Base-by-base conservation (phyloP, 2,888 invertebrate genomes). In the Trichogramma evanescens region DNA sequence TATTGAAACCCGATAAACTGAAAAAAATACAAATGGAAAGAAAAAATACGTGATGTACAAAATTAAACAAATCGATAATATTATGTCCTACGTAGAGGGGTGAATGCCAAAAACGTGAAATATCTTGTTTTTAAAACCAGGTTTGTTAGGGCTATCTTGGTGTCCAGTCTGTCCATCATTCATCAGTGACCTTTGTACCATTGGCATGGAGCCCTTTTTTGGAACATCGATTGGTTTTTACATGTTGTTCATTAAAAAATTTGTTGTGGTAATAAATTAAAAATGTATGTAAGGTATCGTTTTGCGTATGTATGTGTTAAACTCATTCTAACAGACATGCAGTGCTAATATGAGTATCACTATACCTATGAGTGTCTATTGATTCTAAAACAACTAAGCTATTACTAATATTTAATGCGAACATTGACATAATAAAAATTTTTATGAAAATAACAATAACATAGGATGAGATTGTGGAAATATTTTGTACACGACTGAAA, bases 61-160 rank as follows among this genome's bases (percentile, higher is more conserved):
- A 26, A 39, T 48, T 39, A 7, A 38, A 48, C n/a, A 10, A 46
- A 4, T 10, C n/a, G 9, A 38, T 9, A 9, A 9, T 9, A 45
- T 8, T 45, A n/a, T 45, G 66, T 70, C 67, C 72, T 76, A 75
- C 73, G 75, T 71, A 68, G 82, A 74, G 70, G 88, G 87, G 82
- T 89, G 86, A 81, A 89, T 86, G 76, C 91, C 90, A 81, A 91
- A 84, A 77, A 87, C 91, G 83, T 88, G 87, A 84, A 91, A 89
- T 79, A 91, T 83, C 86, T 91, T 91, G 80, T 86, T 89, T 84
- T 89, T 90, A 78, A 91, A 83, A 82, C 89, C 88, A 82, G 86
- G 85, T 80, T 84, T 85, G 76, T 84, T 80, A 81, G 82, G 85
- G 84, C 78, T 75, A 68, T 75, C 75, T 71, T 75, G 72, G 66